phyloP scores from a whole-genome alignment of 2,797 vertebrate species.

The Phoeniculus purpureus region DNA sequence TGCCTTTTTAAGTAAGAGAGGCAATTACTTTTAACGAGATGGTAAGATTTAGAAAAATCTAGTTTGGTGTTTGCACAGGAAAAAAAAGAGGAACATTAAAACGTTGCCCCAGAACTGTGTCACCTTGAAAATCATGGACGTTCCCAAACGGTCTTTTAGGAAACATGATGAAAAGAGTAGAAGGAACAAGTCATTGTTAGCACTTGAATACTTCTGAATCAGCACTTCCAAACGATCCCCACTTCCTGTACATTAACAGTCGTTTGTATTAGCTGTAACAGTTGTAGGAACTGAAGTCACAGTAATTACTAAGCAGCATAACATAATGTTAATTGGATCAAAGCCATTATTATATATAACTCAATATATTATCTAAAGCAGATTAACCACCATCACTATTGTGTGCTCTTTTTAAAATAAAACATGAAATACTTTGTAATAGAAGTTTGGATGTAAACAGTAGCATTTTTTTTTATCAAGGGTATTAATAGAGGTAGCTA shows the following conservation, averaged over 20 bases:
- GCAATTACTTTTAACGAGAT: slow-evolving; percentile 26
- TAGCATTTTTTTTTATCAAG: neutral
- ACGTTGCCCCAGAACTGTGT: slow-evolving; percentile 5
- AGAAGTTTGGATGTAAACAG: neutral
- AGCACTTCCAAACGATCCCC: slow-evolving; percentile 68
- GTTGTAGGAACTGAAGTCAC: slow-evolving; percentile 52
- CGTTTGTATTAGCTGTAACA: slow-evolving; percentile 49
- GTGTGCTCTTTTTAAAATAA: neutral
- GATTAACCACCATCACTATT: slow-evolving; percentile 33
- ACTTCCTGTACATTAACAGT: neutral
- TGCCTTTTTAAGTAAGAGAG: slow-evolving; percentile 49
- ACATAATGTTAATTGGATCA: slow-evolving; percentile 38
- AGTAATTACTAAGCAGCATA: slow-evolving; percentile 46
- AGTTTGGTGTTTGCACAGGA: slow-evolving; percentile 52
- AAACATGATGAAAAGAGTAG: neutral
- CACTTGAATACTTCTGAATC: slow-evolving; percentile 75
- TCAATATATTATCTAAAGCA: slow-evolving; percentile 28
- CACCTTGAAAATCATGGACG: neutral
- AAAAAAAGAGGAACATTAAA: neutral
- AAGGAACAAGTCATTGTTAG: slow-evolving; percentile 59
- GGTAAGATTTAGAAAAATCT: slow-evolving; percentile 31
- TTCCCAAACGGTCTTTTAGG: slow-evolving; percentile 5
- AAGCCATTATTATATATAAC: slow-evolving; percentile 60
- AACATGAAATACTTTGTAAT: slow-evolving; percentile 14
- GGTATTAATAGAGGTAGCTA: neutral